These are phyloP conservation scores for Urophycis tenuis DNA, from an alignment of 2,797 vertebrate species.

Conservation along the genomic window DNA sequence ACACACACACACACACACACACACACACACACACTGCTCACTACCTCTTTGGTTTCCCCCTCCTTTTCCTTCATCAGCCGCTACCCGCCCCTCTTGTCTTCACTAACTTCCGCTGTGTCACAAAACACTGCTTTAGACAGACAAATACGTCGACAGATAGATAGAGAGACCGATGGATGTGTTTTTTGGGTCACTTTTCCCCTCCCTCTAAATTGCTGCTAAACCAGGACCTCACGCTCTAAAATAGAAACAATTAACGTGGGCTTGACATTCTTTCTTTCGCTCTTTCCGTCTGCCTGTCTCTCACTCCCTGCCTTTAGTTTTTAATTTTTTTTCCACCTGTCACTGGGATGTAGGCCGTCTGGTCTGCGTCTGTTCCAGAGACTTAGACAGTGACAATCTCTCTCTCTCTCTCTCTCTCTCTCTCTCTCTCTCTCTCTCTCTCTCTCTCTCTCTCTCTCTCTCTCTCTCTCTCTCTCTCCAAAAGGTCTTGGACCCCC, in stretches of 20 bases:
- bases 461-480: too few species aligned
- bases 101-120: too few species aligned
- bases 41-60: too few species aligned
- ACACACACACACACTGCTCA: too few species aligned
- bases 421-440: neutral
- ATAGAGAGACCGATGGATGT: neutral
- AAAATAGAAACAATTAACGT: constrained; percentile 54
- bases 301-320: neutral
- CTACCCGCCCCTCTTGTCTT: too few species aligned
- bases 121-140: neutral
- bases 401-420: neutral
- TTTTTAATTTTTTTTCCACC: neutral
- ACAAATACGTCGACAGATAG: neutral
- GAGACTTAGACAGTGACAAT: neutral
- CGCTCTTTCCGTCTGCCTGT: neutral
- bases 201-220: constrained; percentile 42
- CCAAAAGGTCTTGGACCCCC: too few species aligned
- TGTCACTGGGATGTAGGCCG: neutral
- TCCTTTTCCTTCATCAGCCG: too few species aligned
- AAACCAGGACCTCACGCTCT: constrained; percentile 40
- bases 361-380: neutral
- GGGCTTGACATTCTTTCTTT: constrained; percentile 24
- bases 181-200: constrained; percentile 53
- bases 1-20: too few species aligned
- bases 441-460: too few species aligned